phyloP scores from a whole-genome alignment of 1,140 invertebrate species.

The Plectrocnemia conspersa region DNA sequence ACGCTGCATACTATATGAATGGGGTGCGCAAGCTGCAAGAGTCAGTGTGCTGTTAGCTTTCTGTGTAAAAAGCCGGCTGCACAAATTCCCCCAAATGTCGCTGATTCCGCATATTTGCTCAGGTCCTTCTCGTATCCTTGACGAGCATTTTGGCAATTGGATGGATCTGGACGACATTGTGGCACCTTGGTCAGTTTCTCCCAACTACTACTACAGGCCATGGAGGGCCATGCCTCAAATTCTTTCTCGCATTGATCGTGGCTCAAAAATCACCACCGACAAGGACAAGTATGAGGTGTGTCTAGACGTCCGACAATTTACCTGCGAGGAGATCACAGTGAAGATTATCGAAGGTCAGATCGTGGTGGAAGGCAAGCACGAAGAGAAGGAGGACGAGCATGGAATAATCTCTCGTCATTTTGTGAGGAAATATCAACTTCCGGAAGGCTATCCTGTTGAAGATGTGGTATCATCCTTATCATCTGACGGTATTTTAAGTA shows the following conservation, averaged over 20 bases:
- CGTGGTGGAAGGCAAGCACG: slow-evolving; percentile 65
- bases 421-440: slow-evolving; percentile 61
- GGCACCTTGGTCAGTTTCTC: slow-evolving; percentile 33
- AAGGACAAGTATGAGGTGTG: slow-evolving; percentile 53
- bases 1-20: no score
- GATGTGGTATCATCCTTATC: slow-evolving; percentile 64
- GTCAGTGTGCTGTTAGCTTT: no score
- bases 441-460: slow-evolving; percentile 60
- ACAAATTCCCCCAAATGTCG: slow-evolving; percentile 15
- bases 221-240: slow-evolving; percentile 36
- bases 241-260: not conserved
- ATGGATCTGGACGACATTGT: slow-evolving; percentile 47
- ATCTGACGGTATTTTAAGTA: slow-evolving; percentile 64
- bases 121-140: slow-evolving; percentile 43
- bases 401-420: slow-evolving; percentile 61
- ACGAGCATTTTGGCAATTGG: slow-evolving; percentile 47
- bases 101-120: slow-evolving; percentile 8
- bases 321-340: slow-evolving; percentile 71
- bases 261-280: slow-evolving; percentile 7
- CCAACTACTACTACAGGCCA: slow-evolving; percentile 40
- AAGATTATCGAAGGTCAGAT: slow-evolving; percentile 66
- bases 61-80: no score
- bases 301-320: slow-evolving; percentile 65
- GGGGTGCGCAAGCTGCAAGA: no score
- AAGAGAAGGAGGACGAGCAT: slow-evolving; percentile 61